Conservation (phyloP, 2,888 invertebrate species). For the Andricus quercusramuli region DNA sequence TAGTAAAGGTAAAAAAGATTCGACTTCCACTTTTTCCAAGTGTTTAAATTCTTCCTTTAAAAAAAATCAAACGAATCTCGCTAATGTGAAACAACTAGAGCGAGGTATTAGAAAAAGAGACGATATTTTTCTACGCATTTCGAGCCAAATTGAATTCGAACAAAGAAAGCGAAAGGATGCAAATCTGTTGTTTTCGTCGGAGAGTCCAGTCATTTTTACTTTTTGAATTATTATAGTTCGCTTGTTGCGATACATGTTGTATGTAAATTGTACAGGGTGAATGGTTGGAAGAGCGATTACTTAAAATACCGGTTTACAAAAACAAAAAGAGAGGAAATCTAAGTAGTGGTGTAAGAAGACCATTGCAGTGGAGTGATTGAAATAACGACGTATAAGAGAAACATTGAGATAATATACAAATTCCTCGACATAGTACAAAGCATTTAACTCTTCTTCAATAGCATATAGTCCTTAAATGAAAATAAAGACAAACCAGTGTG, state of each 20-base stretch:
- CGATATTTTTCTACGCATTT: conserved; percentile 19
- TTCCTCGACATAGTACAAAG: conserved; percentile 79
- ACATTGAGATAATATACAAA: conserved; percentile 73
- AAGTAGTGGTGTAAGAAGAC: conserved; percentile 45
- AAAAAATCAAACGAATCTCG: not conserved
- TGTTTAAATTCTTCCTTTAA: not conserved
- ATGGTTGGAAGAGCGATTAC: not conserved
- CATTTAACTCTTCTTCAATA: conserved; percentile 73
- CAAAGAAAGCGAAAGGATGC: conserved; percentile 6
- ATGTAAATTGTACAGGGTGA: conserved; percentile 28
- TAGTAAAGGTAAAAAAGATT: too few species aligned
- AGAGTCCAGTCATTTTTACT: conserved; percentile 25
- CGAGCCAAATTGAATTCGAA: not conserved
- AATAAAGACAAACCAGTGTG: conserved; percentile 59
- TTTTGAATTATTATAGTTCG: not conserved
- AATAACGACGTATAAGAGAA: conserved; percentile 57
- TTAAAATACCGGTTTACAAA: not conserved
- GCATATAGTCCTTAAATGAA: conserved; percentile 64
- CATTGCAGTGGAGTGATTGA: conserved; percentile 52
- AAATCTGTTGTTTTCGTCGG: conserved; percentile 24
- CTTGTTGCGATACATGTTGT: conserved; percentile 22
- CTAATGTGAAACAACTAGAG: not conserved
- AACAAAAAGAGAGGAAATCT: conserved; percentile 29
- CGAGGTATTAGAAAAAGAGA: not conserved
- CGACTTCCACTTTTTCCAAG: not conserved